A percentile compares a stretch with the other conserved stretches of the same genome.
Evolutionary conservation across 2,888 invertebrate species (phyloP).

Genomic region (Aphidius colemani): DNA sequence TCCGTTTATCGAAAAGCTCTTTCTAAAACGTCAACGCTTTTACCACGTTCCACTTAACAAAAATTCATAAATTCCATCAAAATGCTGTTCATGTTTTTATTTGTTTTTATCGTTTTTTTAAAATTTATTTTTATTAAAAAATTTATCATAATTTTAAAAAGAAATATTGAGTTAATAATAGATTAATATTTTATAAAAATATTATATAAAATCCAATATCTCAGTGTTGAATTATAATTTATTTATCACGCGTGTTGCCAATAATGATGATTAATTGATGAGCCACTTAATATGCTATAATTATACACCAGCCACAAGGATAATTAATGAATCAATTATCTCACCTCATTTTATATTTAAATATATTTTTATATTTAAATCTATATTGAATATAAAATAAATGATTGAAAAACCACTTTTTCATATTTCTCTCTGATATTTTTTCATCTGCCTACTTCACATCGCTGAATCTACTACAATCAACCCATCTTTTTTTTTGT

Average conservation of each 20-base stretch:
- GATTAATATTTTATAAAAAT: too few relatives aligned
- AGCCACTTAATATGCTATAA: background rate
- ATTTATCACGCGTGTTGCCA: too few relatives aligned
- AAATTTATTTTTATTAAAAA: background rate
- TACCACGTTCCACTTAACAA: slow-evolving; percentile 39
- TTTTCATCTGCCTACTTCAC: too few relatives aligned
- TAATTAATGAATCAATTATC: slow-evolving; percentile 2
- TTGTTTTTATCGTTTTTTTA: background rate
- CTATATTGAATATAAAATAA: background rate
- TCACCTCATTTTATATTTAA: background rate
- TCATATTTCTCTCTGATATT: too few relatives aligned
- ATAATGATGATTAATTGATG: background rate
- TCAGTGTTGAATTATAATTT: too few relatives aligned
- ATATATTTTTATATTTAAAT: too few relatives aligned
- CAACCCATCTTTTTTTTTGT: background rate
- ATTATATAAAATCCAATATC: too few relatives aligned
- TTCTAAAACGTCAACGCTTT: slow-evolving; percentile 43
- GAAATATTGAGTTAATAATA: too few relatives aligned
- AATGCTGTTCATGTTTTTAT: background rate
- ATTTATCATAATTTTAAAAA: too few relatives aligned
- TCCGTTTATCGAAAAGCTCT: slow-evolving; percentile 47
- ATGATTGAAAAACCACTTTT: too few relatives aligned
- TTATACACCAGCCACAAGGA: background rate
- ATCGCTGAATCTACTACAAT: too few relatives aligned
- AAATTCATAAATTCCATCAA: slow-evolving; percentile 12